Base-by-base conservation (phyloP, 2,888 invertebrate genomes). In the Lottia scabra region DNA sequence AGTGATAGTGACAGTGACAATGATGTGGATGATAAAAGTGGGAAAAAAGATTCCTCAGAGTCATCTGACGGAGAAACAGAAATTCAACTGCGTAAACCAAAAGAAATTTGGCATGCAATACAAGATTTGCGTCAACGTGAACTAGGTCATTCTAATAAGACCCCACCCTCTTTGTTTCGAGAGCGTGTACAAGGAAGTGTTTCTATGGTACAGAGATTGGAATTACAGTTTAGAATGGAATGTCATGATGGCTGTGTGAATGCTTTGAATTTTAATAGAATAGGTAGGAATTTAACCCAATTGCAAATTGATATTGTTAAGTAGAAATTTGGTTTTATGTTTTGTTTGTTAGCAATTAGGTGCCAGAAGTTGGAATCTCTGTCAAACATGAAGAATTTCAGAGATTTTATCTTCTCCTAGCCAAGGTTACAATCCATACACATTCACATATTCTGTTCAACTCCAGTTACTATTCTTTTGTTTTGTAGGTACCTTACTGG, bases 201-300 rank as follows among this genome's bases (percentile, higher is more conserved):
- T 30, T 94, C 95, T 85, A 92, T 93, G 78, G 94, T 96, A 13
- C 94, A 96, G 89, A 93, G 95, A 80, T 91, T 98, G 87, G 93
- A 95, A 87, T 92, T 95, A 65, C 92, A 94, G 89, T 93, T 94
- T 83, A 92, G 93, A 84, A 91, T 98, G 82, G 92, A 93, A 75
- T 93, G 93, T 78, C 98, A 98, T 89, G 92, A 91, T 82, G 97
- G 97, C 75, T 97, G 97, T 91, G 97, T 98, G 3, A 98, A 98
- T 91, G 94, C 95, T 75, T 92, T 98, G 71, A 94, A 96, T 90
- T 98, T 98, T 89, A 97, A 97, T 88, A 93, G 93, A 75, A 91
- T 92, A 88, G 95, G 88, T 88, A 74, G 75, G 77, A 10, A 38
- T 38, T 38, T 38, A 8, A 38, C 38, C 38, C n/a, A n/a, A n/a